Base-by-base conservation (phyloP, 2,888 invertebrate species). In the Spodoptera littoralis region DNA sequence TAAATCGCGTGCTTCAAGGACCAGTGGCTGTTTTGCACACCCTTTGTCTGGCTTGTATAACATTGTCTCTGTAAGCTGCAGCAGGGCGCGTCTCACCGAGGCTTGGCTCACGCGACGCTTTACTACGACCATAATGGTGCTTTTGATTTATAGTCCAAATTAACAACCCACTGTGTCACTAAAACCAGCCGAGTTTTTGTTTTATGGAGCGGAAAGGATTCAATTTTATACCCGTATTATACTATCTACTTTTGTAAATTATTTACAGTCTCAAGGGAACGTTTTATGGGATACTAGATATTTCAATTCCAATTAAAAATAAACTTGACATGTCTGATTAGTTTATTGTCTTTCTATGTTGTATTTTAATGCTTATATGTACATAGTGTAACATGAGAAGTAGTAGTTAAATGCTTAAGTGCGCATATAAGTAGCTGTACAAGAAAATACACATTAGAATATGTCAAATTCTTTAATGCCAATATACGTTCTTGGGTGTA, bases 41-140 rank as follows among this genome's bases (percentile, higher is more conserved):
- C 80, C 78, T 73, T 79, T 80, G 73, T 50, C 70, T 80, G 70
- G 76, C 57, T 71, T 76, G 82, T 83, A 77, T 63, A 62, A 71
- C 74, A 79, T 76, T 71, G 79, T 82, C 69, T 79, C 62, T 56
- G 66, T 68, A 57, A 48, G 70, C 62, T 73, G 80, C 81, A 76
- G 77, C 62, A 76, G 84, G 90, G 90, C 71, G 90, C 82, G 90
- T 77, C 84, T 51, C 18, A 24, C 56, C 59, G 79, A 85, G 89
- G 88, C 87, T 87, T 82, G 89, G 84, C 85, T 67, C 90, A 90
- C 90, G 90, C 90, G 63, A 89, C 50, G 65, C 67, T 70, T 65
- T 54, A 60, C 53, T 49, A 55, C 70, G 60, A 36, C 41, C 5
- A 13, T 80, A 79, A 83, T 81, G 64, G 75, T 45, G 47, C 55